Conservation (phyloP, 2,113 vertebrate species). For the Donacobius atricapilla region DNA sequence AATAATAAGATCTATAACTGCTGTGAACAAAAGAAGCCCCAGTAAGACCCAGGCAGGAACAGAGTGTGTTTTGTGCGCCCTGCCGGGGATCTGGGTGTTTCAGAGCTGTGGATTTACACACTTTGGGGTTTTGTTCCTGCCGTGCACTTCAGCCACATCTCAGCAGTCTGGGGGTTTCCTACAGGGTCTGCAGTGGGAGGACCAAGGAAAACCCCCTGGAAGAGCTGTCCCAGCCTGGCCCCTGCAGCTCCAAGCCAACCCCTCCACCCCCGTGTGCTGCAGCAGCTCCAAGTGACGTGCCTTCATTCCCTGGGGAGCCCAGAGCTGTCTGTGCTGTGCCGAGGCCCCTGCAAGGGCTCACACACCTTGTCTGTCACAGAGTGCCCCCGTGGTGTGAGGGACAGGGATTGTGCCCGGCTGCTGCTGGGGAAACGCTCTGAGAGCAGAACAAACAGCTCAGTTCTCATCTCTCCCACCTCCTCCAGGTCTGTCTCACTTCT, state of each 20-base stretch:
- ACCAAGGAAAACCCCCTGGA: background rate
- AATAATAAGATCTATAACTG: background rate
- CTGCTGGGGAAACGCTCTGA: background rate
- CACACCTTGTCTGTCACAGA: background rate
- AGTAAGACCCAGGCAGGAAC: background rate
- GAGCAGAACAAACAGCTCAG: background rate
- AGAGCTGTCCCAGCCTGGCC: background rate
- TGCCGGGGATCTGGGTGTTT: fast-evolving
- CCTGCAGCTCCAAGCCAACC: background rate
- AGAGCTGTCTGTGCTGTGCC: fast-evolving
- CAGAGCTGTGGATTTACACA: background rate
- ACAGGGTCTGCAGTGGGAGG: background rate
- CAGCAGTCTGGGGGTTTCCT: too few species aligned
- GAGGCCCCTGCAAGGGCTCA: background rate
- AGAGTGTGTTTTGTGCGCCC: background rate
- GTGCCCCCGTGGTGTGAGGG: background rate
- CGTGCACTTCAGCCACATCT: fast-evolving
- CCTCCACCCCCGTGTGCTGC: background rate
- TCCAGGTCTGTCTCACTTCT: background rate
- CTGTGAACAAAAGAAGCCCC: background rate
- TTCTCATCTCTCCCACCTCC: background rate
- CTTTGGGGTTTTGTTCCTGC: background rate
- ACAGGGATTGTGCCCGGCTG: background rate
- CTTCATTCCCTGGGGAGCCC: background rate
- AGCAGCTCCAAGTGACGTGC: background rate